Evolutionary conservation across 92 coral and sea anemone genomes (phyloP).

Genomic region (Umimayanthus kanabou): DNA sequence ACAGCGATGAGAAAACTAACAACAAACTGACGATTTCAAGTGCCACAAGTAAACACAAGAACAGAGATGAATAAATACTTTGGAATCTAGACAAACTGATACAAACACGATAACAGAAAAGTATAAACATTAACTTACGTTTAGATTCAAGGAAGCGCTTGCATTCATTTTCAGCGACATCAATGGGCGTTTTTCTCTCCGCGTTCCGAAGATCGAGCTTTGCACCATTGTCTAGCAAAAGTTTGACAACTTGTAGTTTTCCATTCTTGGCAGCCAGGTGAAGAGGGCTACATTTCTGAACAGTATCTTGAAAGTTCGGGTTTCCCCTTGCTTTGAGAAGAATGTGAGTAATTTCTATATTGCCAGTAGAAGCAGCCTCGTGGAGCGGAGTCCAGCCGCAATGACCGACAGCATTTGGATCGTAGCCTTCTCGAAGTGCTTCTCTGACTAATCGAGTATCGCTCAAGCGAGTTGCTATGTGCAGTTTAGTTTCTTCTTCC

Average conservation of each 20-base stretch:
- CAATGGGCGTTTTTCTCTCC: constrained; percentile 70
- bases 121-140: constrained; percentile 54
- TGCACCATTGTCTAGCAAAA: constrained; percentile 64
- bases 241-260: constrained; percentile 58
- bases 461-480: constrained; percentile 57
- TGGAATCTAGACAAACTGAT: background rate
- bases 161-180: constrained; percentile 67
- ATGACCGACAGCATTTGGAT: constrained; percentile 59
- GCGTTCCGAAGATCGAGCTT: constrained; percentile 56
- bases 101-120: background rate
- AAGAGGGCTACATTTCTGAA: constrained; percentile 54
- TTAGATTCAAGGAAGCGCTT: constrained; percentile 59
- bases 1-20: background rate
- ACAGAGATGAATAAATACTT: background rate
- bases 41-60: background rate
- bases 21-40: background rate
- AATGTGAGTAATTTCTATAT: constrained; percentile 40
- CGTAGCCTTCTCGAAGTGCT: constrained; percentile 58
- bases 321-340: constrained; percentile 66
- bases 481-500: constrained; percentile 64
- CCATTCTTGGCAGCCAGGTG: constrained; percentile 74
- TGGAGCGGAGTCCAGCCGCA: constrained; percentile 78
- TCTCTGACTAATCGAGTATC: constrained; percentile 56
- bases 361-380: constrained; percentile 66
- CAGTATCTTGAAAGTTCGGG: constrained; percentile 64